Evolutionary conservation across 2,113 vertebrate genomes (phyloP).

Genomic region (Cynopterus brachyotis): DNA sequence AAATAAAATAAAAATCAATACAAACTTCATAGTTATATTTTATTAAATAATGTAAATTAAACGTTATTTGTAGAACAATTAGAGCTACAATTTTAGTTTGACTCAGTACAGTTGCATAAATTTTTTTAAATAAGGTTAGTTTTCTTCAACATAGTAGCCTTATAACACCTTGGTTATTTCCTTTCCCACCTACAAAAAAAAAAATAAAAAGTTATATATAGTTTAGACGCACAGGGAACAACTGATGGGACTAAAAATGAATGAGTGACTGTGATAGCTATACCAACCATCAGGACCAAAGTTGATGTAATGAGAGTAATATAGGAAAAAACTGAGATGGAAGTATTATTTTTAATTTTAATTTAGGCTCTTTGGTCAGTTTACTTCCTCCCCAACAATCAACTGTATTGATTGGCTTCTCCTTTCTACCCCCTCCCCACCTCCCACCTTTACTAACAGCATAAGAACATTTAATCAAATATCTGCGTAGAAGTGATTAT

Average conservation of each 20-base stretch:
- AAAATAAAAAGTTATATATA: neutral
- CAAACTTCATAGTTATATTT: neutral
- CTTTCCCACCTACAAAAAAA: neutral
- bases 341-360: neutral
- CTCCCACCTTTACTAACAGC: neutral
- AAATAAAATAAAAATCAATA: neutral
- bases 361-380: neutral
- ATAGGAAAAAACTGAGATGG: neutral
- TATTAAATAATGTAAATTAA: neutral
- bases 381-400: neutral
- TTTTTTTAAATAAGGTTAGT: neutral
- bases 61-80: neutral
- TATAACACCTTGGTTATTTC: neutral
- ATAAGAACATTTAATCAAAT: neutral
- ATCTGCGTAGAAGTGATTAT: neutral
- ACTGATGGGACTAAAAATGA: neutral
- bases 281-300: neutral
- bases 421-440: neutral
- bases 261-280: rapidly evolving
- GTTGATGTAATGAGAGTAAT: neutral
- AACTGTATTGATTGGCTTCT: neutral
- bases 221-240: neutral
- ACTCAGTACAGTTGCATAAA: neutral
- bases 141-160: neutral
- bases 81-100: neutral